phyloP scores from a whole-genome alignment of 1,140 invertebrate genomes.

The Ceratosolen solmsi region DNA sequence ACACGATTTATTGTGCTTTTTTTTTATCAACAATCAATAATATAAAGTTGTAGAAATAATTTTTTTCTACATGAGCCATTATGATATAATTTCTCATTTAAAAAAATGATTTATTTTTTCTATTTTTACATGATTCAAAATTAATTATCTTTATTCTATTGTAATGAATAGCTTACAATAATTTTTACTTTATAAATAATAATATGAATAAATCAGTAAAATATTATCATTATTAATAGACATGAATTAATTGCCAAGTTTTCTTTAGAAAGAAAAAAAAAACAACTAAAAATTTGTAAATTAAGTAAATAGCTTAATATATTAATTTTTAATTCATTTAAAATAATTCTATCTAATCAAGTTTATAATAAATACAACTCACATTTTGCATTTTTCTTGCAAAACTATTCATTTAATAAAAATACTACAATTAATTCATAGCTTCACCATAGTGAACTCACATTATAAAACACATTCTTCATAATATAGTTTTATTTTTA shows the following conservation, averaged over 20 bases:
- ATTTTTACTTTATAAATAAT: constrained; percentile 14
- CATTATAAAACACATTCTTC: constrained; percentile 56
- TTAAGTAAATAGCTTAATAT: constrained; percentile 16
- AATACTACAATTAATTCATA: constrained; percentile 53
- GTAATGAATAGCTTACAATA: not conserved
- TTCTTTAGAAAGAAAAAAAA: constrained; percentile 3
- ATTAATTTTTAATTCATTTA: constrained; percentile 8
- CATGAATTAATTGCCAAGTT: not conserved
- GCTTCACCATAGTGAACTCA: constrained; percentile 50
- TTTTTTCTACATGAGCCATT: not conserved
- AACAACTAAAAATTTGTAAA: not conserved
- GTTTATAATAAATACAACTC: constrained; percentile 44
- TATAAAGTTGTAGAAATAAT: not conserved
- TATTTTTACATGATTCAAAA: constrained; percentile 1
- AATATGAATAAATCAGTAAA: not conserved
- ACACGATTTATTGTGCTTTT: not conserved
- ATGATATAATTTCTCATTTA: not conserved
- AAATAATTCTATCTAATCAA: constrained; percentile 43
- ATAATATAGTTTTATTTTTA: constrained; percentile 50
- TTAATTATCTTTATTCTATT: constrained; percentile 7
- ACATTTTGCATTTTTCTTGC: constrained; percentile 44
- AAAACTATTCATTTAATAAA: constrained; percentile 57
- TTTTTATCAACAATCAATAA: not conserved
- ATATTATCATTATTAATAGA: not conserved
- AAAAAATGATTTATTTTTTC: not conserved